Evolutionary conservation across 2,797 vertebrate genomes (phyloP).

Genomic region (Sebastes matsubarae): DNA sequence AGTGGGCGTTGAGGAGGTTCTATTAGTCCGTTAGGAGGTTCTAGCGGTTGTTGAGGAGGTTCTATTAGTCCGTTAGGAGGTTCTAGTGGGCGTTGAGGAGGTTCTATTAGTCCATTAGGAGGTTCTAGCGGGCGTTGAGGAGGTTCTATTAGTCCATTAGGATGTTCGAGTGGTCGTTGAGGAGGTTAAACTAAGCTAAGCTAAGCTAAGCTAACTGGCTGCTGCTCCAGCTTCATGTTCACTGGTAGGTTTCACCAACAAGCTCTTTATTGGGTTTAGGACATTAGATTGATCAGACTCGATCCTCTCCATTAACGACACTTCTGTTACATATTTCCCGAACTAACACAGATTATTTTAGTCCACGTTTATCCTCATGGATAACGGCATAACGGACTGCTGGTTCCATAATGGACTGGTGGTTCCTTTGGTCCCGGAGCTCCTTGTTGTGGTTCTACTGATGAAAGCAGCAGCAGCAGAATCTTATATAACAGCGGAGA

Average conservation of each 20-base stretch:
- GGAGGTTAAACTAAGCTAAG: neutral
- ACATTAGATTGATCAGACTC: neutral
- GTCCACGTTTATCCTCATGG: neutral
- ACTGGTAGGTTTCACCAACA: neutral
- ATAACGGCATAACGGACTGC: neutral
- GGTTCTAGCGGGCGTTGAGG: no score
- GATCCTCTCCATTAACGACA: no score
- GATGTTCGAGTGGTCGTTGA: no score
- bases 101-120: no score
- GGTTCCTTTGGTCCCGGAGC: neutral
- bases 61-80: no score
- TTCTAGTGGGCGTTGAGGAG: neutral
- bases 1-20: no score
- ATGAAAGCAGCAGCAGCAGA: neutral
- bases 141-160: no score
- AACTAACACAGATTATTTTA: neutral
- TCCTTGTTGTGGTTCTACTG: neutral
- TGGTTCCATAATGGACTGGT: rapidly evolving
- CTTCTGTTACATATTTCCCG: neutral
- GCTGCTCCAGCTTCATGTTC: neutral
- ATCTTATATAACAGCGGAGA: neutral
- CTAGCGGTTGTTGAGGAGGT: no score
- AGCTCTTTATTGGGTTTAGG: neutral
- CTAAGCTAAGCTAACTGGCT: neutral
- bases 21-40: no score